Evolutionary conservation across 2,888 invertebrate species (phyloP).

Genomic region (Tillus elongatus): DNA sequence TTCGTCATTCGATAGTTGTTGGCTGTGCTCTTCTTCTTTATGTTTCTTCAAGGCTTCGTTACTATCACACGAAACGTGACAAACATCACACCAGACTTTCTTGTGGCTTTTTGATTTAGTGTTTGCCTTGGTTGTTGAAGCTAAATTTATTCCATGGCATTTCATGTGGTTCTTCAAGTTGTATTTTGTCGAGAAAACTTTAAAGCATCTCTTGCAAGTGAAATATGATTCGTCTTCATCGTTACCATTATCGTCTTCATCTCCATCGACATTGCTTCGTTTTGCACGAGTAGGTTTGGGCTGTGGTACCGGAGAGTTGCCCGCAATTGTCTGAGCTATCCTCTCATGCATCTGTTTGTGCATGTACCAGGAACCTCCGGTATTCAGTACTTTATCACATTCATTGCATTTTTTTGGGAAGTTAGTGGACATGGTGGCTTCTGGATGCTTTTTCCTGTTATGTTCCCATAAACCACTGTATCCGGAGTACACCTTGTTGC

Average conservation of each 20-base stretch:
- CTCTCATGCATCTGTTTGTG: slow-evolving; percentile 36
- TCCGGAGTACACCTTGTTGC: slow-evolving; percentile 44
- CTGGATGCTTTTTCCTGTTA: slow-evolving; percentile 32
- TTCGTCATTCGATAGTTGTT: slow-evolving; percentile 24
- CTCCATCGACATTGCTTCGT: slow-evolving; percentile 11
- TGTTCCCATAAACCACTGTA: slow-evolving; percentile 35
- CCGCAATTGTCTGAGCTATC: slow-evolving; percentile 13
- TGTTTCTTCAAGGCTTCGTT: slow-evolving; percentile 48
- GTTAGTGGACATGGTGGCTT: slow-evolving; percentile 20
- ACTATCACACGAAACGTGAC: slow-evolving; percentile 52
- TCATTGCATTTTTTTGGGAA: slow-evolving; percentile 33
- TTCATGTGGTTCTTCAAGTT: slow-evolving; percentile 43
- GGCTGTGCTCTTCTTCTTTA: slow-evolving; percentile 42
- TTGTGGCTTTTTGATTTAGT: slow-evolving; percentile 23
- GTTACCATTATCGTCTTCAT: slow-evolving; percentile 16
- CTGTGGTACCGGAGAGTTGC: neutral
- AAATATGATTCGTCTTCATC: slow-evolving; percentile 34
- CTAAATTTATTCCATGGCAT: slow-evolving; percentile 41
- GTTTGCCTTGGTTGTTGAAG: slow-evolving; percentile 26
- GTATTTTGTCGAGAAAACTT: slow-evolving; percentile 41
- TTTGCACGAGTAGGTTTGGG: slow-evolving; percentile 5
- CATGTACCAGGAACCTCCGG: slow-evolving; percentile 30
- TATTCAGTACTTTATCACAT: slow-evolving; percentile 32
- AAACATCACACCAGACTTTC: slow-evolving; percentile 52
- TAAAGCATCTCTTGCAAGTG: slow-evolving; percentile 45